Conservation (phyloP, 1,140 invertebrate species). For the Papilio machaon region DNA sequence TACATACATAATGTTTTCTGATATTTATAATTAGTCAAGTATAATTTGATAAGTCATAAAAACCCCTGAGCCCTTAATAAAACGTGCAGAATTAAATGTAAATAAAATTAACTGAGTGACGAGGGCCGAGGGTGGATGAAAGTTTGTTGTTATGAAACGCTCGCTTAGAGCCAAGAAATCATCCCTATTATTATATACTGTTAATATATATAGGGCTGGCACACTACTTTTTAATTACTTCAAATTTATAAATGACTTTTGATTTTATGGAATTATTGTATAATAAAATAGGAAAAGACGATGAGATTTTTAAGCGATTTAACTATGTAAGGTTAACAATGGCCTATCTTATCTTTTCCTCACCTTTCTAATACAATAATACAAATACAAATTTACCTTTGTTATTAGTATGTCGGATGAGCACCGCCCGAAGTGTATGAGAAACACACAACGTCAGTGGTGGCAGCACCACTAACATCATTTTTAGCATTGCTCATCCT, state of each 20-base stretch:
- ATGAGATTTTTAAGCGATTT: no score
- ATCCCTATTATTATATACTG: constrained; percentile 61
- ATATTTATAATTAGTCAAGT: neutral
- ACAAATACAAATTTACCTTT: no score
- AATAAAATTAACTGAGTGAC: constrained; percentile 62
- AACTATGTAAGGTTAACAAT: no score
- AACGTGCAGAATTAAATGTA: constrained; percentile 50
- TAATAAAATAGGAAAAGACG: no score
- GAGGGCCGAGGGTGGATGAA: constrained; percentile 60
- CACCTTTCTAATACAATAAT: no score
- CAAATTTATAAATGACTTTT: neutral
- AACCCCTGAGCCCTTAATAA: constrained; percentile 41
- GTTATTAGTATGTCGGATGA: no score
- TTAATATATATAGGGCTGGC: constrained; percentile 53
- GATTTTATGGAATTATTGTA: neutral
- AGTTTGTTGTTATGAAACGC: constrained; percentile 64
- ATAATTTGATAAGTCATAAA: neutral
- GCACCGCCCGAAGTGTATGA: no score
- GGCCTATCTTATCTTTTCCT: no score
- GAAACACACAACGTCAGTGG: no score
- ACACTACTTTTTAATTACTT: constrained; percentile 16
- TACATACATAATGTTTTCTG: neutral
- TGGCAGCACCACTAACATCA: no score
- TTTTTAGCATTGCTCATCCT: no score
- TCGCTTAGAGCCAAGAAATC: constrained; percentile 71